Evolutionary conservation across 1,140 invertebrate genomes (phyloP), one percentile per base, ranked within the genome.

Genomic region (Camponotus pennsylvanicus): DNA sequence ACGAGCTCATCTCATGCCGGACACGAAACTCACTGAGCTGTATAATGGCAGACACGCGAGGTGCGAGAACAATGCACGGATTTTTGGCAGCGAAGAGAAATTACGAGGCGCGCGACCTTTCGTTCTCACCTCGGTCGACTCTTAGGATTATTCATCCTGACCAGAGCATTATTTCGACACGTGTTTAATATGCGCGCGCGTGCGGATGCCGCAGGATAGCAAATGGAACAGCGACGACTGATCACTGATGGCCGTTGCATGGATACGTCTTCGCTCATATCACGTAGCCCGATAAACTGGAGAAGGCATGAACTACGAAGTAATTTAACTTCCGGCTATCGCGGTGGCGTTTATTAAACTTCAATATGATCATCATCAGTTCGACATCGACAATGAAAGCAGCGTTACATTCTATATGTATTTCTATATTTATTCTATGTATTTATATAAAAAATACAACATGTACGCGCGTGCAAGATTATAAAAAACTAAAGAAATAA

Each of bases 1-100:
- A 86, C 59, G 61, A 70, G 64, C 79, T 87, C 75, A 87, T 89
- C 67, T 76, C 76, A 80, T 89, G 80, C 82, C 55, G 69, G 76
- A 88, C 80, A 85, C 88, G 86, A 67, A 88, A 71, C 69, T 45
- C 76, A n/a, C 15, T 61, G 52, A 75, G 34, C 32, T 37, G 80
- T 85, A 70, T 88, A 89, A 89, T 80, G 80, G 40, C 70, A 18
- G 32, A 59, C 86, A 88, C 82, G 86, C 86, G 82, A 85, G 42
- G 57, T 57, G 67, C 37, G 79, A 63, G 82, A 61, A 70, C 85
- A 69, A 75, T 85, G 71, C 42, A 73, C 69, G 55, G 67, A 71
- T 75, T 83, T 86, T 86, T 75, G 85, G 64, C 69, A 67, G 11
- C 61, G 63, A 15, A 52, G 52, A 42, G 27, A 61, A 84, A 84